Evolutionary conservation across 2,113 vertebrate species (phyloP).

Genomic region (Phalacrocorax pelagicus): DNA sequence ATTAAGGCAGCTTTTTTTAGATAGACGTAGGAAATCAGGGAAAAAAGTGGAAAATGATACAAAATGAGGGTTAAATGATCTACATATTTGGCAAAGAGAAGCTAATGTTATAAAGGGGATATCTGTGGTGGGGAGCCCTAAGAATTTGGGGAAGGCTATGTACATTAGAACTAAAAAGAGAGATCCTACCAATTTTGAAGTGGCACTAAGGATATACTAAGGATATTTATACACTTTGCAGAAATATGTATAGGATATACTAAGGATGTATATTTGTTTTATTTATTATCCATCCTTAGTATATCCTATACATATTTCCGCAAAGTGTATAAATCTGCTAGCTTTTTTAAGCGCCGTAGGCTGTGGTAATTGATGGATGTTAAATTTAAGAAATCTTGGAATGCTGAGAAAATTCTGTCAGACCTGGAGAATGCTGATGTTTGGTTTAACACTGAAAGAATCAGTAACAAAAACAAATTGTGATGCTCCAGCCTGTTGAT

Average conservation of each 20-base stretch:
- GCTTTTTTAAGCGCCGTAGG: neutral
- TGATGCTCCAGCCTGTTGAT: neutral
- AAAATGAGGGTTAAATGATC: neutral
- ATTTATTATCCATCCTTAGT: neutral
- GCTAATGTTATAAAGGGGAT: neutral
- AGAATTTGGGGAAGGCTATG: neutral
- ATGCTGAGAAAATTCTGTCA: neutral
- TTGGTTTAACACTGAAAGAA: neutral
- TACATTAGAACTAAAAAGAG: neutral
- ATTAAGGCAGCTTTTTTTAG: neutral
- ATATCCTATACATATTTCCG: neutral
- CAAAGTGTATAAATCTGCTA: neutral
- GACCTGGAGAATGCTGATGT: neutral
- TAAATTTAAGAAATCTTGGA: neutral
- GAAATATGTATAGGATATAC: too few relatives aligned
- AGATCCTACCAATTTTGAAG: neutral
- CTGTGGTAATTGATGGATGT: neutral
- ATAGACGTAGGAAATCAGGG: neutral
- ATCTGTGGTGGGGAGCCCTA: neutral
- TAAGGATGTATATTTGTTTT: too few relatives aligned
- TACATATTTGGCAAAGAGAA: neutral
- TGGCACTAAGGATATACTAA: neutral
- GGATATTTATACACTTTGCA: too few relatives aligned
- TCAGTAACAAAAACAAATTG: neutral
- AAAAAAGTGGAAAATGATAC: neutral